Conservation (phyloP, 2,113 vertebrate genomes). For the Malurus cyaneus region DNA sequence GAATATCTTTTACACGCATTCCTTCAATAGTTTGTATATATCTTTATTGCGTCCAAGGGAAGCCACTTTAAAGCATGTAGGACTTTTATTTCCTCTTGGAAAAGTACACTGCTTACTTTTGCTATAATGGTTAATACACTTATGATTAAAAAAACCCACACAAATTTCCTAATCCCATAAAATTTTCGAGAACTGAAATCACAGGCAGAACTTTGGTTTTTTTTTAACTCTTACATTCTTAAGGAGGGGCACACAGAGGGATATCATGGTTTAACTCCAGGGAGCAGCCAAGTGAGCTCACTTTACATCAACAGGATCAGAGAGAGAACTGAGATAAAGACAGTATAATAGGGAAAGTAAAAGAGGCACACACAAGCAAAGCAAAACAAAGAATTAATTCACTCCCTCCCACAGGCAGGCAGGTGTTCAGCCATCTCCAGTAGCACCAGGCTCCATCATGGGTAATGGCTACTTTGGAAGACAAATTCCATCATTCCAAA, state of each 20-base stretch:
- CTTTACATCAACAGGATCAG: not conserved
- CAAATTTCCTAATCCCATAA: not conserved
- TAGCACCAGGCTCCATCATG: not conserved
- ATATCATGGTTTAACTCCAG: not conserved
- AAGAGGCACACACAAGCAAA: not conserved
- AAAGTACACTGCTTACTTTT: not conserved
- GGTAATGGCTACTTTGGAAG: not conserved
- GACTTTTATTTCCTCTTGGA: not conserved
- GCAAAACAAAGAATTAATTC: not conserved
- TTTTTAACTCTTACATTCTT: not conserved
- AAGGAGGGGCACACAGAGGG: accelerated
- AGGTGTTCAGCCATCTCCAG: not conserved
- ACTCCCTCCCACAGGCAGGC: not conserved
- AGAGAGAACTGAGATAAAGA: not conserved
- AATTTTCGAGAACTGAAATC: not conserved
- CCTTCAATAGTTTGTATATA: not conserved
- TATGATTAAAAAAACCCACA: not conserved
- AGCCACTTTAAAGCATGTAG: not conserved
- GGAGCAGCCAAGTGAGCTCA: not conserved
- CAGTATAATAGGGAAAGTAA: not conserved
- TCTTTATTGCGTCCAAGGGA: not conserved
- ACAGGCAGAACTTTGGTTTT: not conserved
- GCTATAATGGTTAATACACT: not conserved
- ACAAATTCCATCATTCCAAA: not conserved
- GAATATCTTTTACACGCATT: not conserved